Base-by-base conservation (phyloP, 2,113 vertebrate genomes). In the Petrocephalus microphthalmus region DNA sequence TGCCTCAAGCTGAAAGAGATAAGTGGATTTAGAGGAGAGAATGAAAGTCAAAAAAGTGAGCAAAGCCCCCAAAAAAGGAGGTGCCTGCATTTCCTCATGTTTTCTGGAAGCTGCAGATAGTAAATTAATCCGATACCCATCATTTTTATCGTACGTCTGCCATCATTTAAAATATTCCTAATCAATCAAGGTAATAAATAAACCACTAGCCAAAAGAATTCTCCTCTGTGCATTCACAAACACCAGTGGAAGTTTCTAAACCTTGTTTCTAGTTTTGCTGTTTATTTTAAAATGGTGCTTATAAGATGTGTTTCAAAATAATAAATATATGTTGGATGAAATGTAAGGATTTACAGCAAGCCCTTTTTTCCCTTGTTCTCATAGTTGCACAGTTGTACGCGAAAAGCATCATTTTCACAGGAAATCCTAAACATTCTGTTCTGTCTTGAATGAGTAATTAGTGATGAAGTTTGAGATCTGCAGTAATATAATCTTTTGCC, bases 1-100 rank as follows among this genome's bases (percentile, higher is more conserved):
- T 93, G 93, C 91, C 93, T 92, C 93, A 91, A 93, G 91, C 94
- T 93, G 56, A 85, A 90, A 84, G 91, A 94, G 93, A 93, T 93
- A 91, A 90, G 93, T 90, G 90, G 93, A 93, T 94, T 93, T 92
- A 94, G 92, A 92, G 49, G 91, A 93, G 92, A 91, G 90, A 90
- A 92, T 93, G 92, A 91, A 92, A 93, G 95, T 94, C 92, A 94
- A 93, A 92, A 92, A 86, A 90, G 89, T 90, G 89, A 89, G 78
- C 88, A 47, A 90, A 87, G 87, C n/a, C 90, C 52, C 29, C 86
- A 5, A 88, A 84, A 85, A 42, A 64, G 49, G 42, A 49, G 10
- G 17, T 42, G 82, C 19, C 56, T 29, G 22, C 45, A 33, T 85
- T 85, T 29, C n/a, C 1, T 17, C 8, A 15, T 57, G 22, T 86